phyloP scores from a whole-genome alignment of 2,797 vertebrate genomes.

The Crocodylus rhombifer region DNA sequence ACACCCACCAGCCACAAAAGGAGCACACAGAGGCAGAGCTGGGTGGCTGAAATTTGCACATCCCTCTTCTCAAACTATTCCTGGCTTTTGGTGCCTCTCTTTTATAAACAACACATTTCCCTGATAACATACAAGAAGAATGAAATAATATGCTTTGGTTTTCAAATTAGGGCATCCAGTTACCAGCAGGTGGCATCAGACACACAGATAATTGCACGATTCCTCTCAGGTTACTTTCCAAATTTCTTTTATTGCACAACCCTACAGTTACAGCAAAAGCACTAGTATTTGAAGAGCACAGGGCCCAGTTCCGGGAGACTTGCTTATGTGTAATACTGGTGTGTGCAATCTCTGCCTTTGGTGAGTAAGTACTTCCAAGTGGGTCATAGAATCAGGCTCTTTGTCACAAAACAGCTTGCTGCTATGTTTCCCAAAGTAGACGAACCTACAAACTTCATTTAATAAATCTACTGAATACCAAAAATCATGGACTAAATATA shows the following conservation, averaged over 20 bases:
- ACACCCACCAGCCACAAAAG: too few relatives aligned
- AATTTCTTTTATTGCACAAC: background rate
- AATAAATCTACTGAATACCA: too few relatives aligned
- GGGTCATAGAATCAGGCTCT: too few relatives aligned
- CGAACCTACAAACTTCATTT: too few relatives aligned
- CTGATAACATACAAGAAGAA: background rate
- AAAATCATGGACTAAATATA: too few relatives aligned
- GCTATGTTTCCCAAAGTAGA: background rate
- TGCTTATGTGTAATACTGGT: background rate
- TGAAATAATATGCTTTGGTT: background rate
- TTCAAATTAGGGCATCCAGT: background rate
- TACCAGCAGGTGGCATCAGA: conserved; percentile 66
- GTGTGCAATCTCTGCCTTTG: background rate
- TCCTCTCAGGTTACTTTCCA: rapidly evolving
- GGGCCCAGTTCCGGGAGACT: background rate
- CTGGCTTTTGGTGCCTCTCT: background rate
- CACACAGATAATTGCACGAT: background rate
- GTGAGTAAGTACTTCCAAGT: rapidly evolving
- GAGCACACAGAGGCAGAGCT: background rate
- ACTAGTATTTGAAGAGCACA: background rate
- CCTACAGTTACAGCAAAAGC: background rate
- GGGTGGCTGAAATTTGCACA: background rate
- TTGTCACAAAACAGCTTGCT: background rate
- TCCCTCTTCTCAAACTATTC: background rate
- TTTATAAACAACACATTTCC: rapidly evolving